These are phyloP conservation scores for Antennarius maculatus DNA, from an alignment of 2,797 vertebrate species.

Conservation along the genomic window DNA sequence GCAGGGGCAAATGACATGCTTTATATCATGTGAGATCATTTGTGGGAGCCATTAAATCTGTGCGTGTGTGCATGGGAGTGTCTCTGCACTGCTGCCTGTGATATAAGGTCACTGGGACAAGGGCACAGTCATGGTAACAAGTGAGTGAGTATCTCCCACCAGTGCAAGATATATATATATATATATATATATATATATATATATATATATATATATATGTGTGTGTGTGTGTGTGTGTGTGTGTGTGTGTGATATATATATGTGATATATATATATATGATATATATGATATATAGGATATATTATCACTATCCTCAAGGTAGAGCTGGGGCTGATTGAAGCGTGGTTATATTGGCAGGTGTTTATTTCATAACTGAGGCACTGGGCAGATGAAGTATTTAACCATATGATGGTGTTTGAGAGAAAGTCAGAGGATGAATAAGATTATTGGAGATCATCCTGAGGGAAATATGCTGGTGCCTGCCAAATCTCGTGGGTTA, in stretches of 20 bases:
- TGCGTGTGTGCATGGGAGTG: conserved; percentile 4
- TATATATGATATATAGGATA: too few relatives aligned
- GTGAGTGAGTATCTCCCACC: conserved; percentile 14
- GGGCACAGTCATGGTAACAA: conserved; percentile 42
- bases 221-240: too few relatives aligned
- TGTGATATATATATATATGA: conserved; percentile 4
- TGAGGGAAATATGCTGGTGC: too few relatives aligned
- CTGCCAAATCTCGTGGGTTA: too few relatives aligned
- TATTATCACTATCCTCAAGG: too few relatives aligned
- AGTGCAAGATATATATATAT: conserved; percentile 4
- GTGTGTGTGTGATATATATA: too few relatives aligned
- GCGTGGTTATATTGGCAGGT: too few relatives aligned
- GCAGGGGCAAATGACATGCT: conserved; percentile 25
- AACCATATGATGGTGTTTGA: too few relatives aligned
- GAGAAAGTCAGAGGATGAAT: too few relatives aligned
- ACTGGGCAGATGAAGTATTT: too few relatives aligned
- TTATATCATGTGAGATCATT: conserved; percentile 38
- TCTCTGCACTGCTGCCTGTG: conserved; percentile 31
- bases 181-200: conserved; percentile 10
- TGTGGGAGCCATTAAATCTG: conserved; percentile 21
- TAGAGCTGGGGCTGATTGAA: too few relatives aligned
- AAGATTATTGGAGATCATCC: background rate
- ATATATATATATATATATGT: conserved; percentile 1
- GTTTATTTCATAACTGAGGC: too few relatives aligned
- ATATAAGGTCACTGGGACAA: conserved; percentile 53